Percentiles rank a stretch among this genome's conserved stretches.
These are phyloP conservation scores for Rhyzopertha dominica DNA, from an alignment of 1,140 invertebrate species.

Conservation along the genomic window DNA sequence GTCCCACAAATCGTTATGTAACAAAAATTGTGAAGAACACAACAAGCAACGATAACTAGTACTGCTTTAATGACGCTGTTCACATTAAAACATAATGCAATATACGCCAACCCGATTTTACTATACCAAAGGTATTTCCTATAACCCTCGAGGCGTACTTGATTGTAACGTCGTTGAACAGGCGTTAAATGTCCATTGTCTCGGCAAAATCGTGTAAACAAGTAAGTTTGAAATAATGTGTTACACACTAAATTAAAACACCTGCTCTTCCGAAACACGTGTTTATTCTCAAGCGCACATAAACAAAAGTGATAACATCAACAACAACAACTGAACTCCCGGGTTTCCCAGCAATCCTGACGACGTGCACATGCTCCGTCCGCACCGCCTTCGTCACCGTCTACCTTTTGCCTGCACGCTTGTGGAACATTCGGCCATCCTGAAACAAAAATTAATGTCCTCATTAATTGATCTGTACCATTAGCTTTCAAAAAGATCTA, in stretches of 20 bases:
- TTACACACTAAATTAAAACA: no score
- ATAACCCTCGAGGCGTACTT: slow-evolving; percentile 11
- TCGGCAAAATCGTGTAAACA: no score
- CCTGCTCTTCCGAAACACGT: no score
- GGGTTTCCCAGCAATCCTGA: no score
- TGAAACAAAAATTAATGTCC: slow-evolving; percentile 15
- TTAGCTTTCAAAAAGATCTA: slow-evolving; percentile 3
- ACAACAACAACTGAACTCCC: no score
- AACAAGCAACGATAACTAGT: slow-evolving; percentile 14
- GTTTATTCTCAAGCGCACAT: no score
- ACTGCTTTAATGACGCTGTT: slow-evolving; percentile 16
- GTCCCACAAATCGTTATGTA: slow-evolving; percentile 14
- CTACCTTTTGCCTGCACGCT: no score
- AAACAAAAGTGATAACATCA: no score
- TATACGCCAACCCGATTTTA: slow-evolving; percentile 16
- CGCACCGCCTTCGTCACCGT: no score
- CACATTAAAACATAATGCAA: slow-evolving; percentile 15
- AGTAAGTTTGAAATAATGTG: no score
- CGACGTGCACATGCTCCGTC: no score
- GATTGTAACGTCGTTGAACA: not conserved
- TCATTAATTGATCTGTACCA: slow-evolving; percentile 21
- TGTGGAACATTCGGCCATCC: slow-evolving; percentile 19
- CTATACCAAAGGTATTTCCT: slow-evolving; percentile 18
- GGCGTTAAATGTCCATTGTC: no score
- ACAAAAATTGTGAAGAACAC: slow-evolving; percentile 21